Conservation (phyloP, 2,888 invertebrate genomes). For the Rhaphigaster nebulosa region DNA sequence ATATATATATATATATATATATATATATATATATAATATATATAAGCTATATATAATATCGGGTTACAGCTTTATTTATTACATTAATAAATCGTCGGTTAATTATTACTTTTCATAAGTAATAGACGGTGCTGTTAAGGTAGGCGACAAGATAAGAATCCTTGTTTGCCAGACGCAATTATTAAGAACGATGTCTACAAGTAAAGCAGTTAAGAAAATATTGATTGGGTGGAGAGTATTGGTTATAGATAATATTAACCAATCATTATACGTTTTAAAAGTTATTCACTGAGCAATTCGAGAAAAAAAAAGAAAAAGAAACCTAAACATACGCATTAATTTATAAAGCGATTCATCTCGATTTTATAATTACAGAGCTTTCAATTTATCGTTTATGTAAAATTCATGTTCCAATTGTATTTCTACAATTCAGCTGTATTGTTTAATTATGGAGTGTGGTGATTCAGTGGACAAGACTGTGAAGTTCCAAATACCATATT, state of each 20-base stretch:
- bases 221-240: neutral
- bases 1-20: too few relatives aligned
- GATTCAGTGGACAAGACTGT: too few relatives aligned
- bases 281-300: neutral
- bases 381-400: neutral
- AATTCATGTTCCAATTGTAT: neutral
- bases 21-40: too few relatives aligned
- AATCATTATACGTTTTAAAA: neutral
- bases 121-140: neutral
- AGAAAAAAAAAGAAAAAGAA: too few relatives aligned
- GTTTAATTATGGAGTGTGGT: too few relatives aligned
- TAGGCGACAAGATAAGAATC: constrained; percentile 12
- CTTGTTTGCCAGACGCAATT: neutral
- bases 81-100: neutral
- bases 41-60: too few relatives aligned
- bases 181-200: neutral
- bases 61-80: neutral
- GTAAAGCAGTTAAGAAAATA: neutral
- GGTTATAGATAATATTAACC: neutral
- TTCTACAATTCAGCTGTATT: neutral
- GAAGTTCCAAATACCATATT: neutral
- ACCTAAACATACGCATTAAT: too few relatives aligned
- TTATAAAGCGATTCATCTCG: neutral
- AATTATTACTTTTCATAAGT: neutral
- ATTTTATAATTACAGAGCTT: neutral